Evolutionary conservation across 2,113 vertebrate genomes (phyloP).

Genomic region (Nothocercus nigrocapillus): DNA sequence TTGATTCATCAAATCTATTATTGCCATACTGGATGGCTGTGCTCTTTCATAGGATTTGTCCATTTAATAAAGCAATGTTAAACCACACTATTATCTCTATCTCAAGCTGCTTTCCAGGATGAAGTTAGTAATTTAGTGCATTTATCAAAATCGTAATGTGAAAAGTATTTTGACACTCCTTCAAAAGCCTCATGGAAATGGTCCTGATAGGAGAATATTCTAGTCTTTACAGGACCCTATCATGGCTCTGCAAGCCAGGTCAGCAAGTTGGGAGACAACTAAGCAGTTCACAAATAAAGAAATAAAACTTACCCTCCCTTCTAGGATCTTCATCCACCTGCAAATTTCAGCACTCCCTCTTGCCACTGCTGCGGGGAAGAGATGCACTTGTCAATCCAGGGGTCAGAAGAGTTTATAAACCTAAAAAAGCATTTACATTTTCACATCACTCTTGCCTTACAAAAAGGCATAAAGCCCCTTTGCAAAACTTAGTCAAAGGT

Average conservation of each 20-base stretch:
- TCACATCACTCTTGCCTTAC: not conserved
- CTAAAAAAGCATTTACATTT: not conserved
- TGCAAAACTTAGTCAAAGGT: not conserved
- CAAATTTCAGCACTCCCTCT: not conserved
- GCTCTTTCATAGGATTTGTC: not conserved
- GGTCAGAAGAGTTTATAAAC: not conserved
- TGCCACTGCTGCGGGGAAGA: fast-evolving
- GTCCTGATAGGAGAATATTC: fast-evolving
- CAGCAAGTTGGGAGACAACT: not conserved
- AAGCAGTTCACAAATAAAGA: not conserved
- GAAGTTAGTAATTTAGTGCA: not conserved
- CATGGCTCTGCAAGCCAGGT: not conserved
- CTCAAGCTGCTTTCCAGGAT: not conserved
- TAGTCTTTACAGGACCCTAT: not conserved
- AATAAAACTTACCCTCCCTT: not conserved
- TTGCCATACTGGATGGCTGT: not conserved
- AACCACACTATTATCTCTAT: not conserved
- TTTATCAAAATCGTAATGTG: not conserved
- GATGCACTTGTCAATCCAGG: not conserved
- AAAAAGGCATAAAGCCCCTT: fast-evolving
- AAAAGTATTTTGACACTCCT: not conserved
- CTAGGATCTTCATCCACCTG: not conserved
- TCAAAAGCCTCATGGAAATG: not conserved
- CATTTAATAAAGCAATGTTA: not conserved
- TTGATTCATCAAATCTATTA: not conserved